phyloP scores from a whole-genome alignment of 2,797 vertebrate genomes.

The Pristis pectinata region DNA sequence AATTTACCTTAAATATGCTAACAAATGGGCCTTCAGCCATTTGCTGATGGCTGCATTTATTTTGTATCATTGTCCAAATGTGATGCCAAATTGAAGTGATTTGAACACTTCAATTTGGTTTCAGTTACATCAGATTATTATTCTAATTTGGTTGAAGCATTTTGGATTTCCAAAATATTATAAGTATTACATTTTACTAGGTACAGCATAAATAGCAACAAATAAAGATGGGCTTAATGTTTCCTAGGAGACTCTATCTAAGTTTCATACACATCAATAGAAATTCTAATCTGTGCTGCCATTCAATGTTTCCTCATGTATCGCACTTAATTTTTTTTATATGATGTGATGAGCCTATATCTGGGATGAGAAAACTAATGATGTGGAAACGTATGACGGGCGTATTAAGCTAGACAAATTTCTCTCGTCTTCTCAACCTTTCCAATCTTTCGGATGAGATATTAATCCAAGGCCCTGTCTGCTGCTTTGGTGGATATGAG shows the following conservation, averaged over 20 bases:
- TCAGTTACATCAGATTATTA: background rate
- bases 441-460: background rate
- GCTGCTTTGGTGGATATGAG: too few species aligned
- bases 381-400: too few species aligned
- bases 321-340: background rate
- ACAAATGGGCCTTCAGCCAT: background rate
- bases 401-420: background rate
- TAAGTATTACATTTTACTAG: background rate
- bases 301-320: background rate
- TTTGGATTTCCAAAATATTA: background rate
- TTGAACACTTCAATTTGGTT: background rate
- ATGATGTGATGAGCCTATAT: background rate
- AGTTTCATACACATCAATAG: background rate
- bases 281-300: background rate
- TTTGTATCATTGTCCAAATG: background rate
- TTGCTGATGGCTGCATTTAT: background rate
- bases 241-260: background rate
- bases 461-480: background rate
- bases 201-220: background rate
- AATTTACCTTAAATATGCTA: background rate
- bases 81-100: background rate
- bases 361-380: background rate
- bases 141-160: background rate
- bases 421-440: background rate
- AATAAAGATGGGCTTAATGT: background rate